phyloP scores from a whole-genome alignment of 2,888 invertebrate species.

The Imbricaverruca yamaguchii region DNA sequence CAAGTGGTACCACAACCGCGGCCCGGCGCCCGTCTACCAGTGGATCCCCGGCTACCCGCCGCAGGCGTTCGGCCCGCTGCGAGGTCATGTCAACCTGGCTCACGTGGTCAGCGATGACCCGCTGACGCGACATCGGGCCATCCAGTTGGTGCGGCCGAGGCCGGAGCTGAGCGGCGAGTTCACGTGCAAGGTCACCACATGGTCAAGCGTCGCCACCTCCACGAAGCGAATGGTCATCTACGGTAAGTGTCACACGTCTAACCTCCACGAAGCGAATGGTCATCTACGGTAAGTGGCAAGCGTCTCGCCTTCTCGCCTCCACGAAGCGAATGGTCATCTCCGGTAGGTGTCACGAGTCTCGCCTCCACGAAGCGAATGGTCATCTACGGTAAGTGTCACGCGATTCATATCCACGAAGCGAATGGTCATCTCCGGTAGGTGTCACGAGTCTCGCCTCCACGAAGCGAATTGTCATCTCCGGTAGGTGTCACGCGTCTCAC shows the following conservation, averaged over 20 bases:
- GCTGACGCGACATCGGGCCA: conserved; percentile 56
- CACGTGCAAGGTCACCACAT: conserved; percentile 61
- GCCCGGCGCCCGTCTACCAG: conserved; percentile 37
- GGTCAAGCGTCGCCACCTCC: conserved; percentile 57
- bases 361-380: conserved; percentile 54
- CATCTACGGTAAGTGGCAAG: too few species aligned
- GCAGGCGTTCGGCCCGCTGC: conserved; percentile 26
- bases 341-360: too few species aligned
- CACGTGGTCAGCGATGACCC: conserved; percentile 22
- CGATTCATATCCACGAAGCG: too few species aligned
- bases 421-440: too few species aligned
- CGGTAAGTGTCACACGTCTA: conserved; percentile 46
- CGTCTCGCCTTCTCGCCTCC: too few species aligned
- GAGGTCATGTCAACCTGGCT: neutral
- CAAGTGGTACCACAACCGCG: conserved; percentile 36
- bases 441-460: too few species aligned
- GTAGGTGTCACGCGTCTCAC: conserved; percentile 36
- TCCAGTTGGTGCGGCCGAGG: conserved; percentile 58
- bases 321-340: too few species aligned
- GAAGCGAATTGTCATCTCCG: too few species aligned
- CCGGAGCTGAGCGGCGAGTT: conserved; percentile 64
- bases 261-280: too few species aligned
- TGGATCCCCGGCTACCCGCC: conserved; percentile 35
- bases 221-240: conserved; percentile 58
- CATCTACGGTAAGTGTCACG: conserved; percentile 53